Evolutionary conservation across 2,113 vertebrate genomes (phyloP).

Genomic region (Gymnobelideus leadbeateri): DNA sequence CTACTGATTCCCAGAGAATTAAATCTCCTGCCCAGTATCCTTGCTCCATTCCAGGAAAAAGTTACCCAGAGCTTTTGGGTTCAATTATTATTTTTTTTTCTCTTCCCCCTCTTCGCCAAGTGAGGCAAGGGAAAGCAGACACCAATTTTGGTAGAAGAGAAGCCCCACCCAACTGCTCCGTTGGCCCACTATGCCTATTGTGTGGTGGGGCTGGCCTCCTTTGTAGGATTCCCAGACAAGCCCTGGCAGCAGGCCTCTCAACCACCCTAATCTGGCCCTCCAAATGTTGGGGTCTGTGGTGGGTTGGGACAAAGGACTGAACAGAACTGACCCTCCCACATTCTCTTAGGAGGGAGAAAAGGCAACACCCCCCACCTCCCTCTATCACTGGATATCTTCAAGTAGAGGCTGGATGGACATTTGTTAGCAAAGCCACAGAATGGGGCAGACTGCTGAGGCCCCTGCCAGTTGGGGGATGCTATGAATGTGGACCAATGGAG

Average conservation of each 20-base stretch:
- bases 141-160: conserved; percentile 67
- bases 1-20: conserved; percentile 27
- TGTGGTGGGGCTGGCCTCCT: conserved; percentile 61
- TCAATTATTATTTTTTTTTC: conserved; percentile 80
- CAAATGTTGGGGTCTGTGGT: neutral
- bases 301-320: neutral
- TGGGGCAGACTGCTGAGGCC: too few relatives aligned
- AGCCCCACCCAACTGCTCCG: conserved; percentile 33
- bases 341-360: neutral
- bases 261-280: neutral
- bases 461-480: too few relatives aligned
- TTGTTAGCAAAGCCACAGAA: too few relatives aligned
- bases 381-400: too few relatives aligned
- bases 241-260: neutral
- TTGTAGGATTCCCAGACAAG: conserved; percentile 48
- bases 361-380: too few relatives aligned
- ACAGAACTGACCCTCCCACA: neutral
- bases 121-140: conserved; percentile 78
- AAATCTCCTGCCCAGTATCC: conserved; percentile 44
- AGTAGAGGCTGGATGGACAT: too few relatives aligned
- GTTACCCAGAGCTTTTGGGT: conserved; percentile 75
- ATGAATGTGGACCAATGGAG: too few relatives aligned
- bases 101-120: conserved; percentile 69
- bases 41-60: conserved; percentile 77
- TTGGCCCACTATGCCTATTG: conserved; percentile 15